phyloP scores from a whole-genome alignment of 2,113 vertebrate genomes.

The Micromys minutus region DNA sequence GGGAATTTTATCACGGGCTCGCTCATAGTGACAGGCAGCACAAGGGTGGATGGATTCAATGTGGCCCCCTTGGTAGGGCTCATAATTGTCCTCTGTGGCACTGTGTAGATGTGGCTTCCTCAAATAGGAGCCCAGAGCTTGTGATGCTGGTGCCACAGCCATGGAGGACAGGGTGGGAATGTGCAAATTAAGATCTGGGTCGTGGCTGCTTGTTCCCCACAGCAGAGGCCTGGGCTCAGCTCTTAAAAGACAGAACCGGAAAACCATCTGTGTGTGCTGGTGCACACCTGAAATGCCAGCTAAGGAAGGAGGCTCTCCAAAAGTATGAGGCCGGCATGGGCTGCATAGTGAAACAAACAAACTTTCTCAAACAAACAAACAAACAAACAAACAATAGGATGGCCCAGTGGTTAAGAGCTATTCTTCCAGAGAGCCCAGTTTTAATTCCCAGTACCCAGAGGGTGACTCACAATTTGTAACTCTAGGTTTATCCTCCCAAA shows the following conservation, averaged over 20 bases:
- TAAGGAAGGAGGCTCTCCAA: background rate
- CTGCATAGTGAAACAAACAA: background rate
- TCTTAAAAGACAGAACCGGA: background rate
- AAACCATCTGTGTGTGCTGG: background rate
- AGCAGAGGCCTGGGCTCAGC: background rate
- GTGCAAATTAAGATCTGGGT: background rate
- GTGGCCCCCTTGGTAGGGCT: background rate
- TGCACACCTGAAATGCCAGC: background rate
- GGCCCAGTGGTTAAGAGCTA: background rate
- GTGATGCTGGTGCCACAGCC: background rate
- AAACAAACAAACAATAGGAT: background rate
- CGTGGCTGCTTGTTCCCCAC: background rate
- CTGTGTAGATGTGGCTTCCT: background rate
- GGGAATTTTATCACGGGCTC: constrained; percentile 1
- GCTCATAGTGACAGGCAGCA: background rate
- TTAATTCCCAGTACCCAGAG: background rate
- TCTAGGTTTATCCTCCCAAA: background rate
- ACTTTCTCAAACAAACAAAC: background rate
- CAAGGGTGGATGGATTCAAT: background rate
- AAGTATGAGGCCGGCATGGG: background rate
- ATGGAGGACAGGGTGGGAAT: background rate
- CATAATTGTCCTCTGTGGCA: background rate
- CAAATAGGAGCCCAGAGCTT: background rate
- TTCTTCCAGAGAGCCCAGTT: background rate
- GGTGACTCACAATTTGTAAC: background rate